Conservation (phyloP, 2,113 vertebrate species). For the Helogale parvula region DNA sequence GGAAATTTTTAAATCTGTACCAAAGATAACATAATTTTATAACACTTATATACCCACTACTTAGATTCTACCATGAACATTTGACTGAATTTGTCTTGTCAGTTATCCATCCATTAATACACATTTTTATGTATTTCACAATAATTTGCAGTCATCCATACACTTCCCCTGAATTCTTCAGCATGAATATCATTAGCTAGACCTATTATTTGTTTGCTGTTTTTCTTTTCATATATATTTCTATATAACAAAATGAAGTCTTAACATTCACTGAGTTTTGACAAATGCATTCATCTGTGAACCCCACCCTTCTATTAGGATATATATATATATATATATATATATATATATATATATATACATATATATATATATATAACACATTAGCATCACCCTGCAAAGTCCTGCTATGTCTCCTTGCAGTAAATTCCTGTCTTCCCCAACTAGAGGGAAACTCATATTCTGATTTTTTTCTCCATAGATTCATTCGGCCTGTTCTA, state of each 20-base stretch:
- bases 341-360: neutral
- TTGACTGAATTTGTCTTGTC: neutral
- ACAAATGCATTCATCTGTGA: neutral
- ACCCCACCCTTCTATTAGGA: neutral
- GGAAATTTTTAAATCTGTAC: neutral
- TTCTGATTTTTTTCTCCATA: neutral
- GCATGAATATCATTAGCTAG: neutral
- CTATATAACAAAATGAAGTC: neutral
- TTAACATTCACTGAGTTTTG: neutral
- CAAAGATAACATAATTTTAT: conserved; percentile 1
- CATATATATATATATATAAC: neutral
- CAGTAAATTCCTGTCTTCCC: neutral
- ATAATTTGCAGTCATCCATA: neutral
- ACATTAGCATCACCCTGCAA: neutral
- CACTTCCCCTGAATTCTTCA: neutral
- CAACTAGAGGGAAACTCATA: neutral
- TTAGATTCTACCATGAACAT: neutral
- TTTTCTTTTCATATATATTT: neutral
- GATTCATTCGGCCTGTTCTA: neutral
- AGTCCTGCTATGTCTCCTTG: neutral
- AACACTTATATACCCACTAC: neutral
- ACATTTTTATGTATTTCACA: neutral
- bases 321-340: neutral
- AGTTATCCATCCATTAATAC: neutral
- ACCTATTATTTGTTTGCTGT: neutral